Percentiles rank a stretch among this genome's conserved stretches.
phyloP scores from a whole-genome alignment of 2,888 invertebrate genomes.

The Hydroisotoma schaefferi region DNA sequence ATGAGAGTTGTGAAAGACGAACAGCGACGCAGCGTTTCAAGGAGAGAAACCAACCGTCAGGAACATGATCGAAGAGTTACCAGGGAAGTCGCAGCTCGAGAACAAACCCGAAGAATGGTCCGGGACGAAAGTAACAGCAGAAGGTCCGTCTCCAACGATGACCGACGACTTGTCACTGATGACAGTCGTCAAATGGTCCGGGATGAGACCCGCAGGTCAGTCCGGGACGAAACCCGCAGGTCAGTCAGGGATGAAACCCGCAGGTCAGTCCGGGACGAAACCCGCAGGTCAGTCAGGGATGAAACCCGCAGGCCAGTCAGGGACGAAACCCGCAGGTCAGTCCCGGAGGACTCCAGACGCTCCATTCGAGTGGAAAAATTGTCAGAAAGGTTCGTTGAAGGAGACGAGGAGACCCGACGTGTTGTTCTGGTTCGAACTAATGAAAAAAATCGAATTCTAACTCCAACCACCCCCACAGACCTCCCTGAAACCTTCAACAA shows the following conservation, averaged over 20 bases:
- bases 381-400: no score
- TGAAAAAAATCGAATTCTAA: no score
- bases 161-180: conserved; percentile 13
- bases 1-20: neutral
- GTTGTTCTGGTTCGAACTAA: no score
- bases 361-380: no score
- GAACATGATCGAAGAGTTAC: neutral
- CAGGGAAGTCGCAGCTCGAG: neutral
- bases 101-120: conserved; percentile 1
- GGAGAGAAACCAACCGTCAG: neutral
- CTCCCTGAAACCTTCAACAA: neutral
- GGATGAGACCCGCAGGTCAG: conserved; percentile 10
- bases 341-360: no score
- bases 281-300: neutral
- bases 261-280: conserved; percentile 11
- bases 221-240: conserved; percentile 14
- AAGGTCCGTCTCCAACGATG: conserved; percentile 17
- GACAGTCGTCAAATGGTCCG: conserved; percentile 12
- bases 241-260: conserved; percentile 11
- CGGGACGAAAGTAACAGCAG: neutral
- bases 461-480: neutral
- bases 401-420: no score
- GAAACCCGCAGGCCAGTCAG: conserved; percentile 9
- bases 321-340: conserved; percentile 6
- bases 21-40: neutral